Evolutionary conservation across 2,888 invertebrate species (phyloP).

Genomic region (Formica aserva): DNA sequence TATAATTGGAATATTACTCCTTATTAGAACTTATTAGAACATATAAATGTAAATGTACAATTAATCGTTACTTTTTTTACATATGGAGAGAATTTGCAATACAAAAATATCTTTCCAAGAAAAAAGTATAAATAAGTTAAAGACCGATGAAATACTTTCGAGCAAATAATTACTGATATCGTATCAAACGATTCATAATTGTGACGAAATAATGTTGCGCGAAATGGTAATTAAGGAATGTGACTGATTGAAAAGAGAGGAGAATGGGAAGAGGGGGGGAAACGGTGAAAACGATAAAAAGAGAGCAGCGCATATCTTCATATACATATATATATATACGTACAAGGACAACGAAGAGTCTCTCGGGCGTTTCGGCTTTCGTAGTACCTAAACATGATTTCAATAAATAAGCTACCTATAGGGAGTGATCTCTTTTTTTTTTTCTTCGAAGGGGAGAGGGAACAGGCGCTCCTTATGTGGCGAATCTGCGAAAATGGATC

Average conservation of each 20-base stretch:
- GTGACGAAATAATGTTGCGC: slow-evolving; percentile 25
- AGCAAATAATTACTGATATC: slow-evolving; percentile 13
- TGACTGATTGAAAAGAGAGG: not conserved
- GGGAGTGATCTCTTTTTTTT: slow-evolving; percentile 79
- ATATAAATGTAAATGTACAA: slow-evolving; percentile 1
- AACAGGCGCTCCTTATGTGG: slow-evolving; percentile 80
- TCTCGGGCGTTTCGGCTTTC: slow-evolving; percentile 70
- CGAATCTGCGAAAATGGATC: slow-evolving; percentile 76
- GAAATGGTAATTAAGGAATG: slow-evolving; percentile 30
- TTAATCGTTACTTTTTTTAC: not conserved
- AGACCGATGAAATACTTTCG: slow-evolving; percentile 12
- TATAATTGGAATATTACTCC: not conserved
- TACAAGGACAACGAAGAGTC: slow-evolving; percentile 62
- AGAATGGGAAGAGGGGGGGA: not conserved
- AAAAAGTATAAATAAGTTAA: slow-evolving; percentile 35
- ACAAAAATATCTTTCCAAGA: not conserved
- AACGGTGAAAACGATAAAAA: slow-evolving; percentile 60
- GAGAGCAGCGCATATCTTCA: slow-evolving; percentile 73
- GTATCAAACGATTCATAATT: slow-evolving; percentile 2
- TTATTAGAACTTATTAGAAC: not conserved
- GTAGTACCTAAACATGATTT: slow-evolving; percentile 82
- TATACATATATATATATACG: slow-evolving; percentile 44
- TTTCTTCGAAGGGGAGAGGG: slow-evolving; percentile 68
- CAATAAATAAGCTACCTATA: slow-evolving; percentile 85
- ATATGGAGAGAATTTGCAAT: not conserved